Percentiles rank a stretch among this genome's conserved stretches.
Evolutionary conservation across 2,113 vertebrate species (phyloP).

Genomic region (Neodon shergylaensis): DNA sequence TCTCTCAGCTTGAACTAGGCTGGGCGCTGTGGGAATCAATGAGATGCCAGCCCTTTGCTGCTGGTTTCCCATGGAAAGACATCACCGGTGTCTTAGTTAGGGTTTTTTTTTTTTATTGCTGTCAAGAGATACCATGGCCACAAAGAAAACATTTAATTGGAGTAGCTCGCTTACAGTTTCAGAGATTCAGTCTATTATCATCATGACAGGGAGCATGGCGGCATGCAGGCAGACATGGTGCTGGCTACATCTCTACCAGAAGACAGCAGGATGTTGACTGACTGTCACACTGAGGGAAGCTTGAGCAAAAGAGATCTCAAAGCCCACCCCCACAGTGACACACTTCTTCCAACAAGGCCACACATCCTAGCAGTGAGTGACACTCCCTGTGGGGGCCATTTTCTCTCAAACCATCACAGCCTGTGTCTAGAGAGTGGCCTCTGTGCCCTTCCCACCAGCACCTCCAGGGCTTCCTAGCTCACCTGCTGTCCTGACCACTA

Average conservation of each 20-base stretch:
- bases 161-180: not conserved
- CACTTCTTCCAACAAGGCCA: not conserved
- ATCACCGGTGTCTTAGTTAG: not conserved
- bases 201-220: not conserved
- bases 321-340: not conserved
- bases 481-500: not conserved
- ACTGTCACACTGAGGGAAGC: not conserved
- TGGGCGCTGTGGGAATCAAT: not conserved
- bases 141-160: not conserved
- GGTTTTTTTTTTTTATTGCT: not conserved
- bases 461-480: not conserved
- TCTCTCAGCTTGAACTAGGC: not conserved
- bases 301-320: not conserved
- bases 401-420: not conserved
- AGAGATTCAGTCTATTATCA: not conserved
- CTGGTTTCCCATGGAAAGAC: fast-evolving
- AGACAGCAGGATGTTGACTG: not conserved
- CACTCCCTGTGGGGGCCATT: not conserved
- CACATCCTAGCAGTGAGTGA: not conserved
- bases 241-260: not conserved
- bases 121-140: not conserved
- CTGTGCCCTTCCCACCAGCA: fast-evolving
- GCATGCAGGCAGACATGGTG: not conserved
- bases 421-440: fast-evolving
- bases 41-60: not conserved